Percentiles rank a stretch among this genome's conserved stretches.
These are phyloP conservation scores for Castor canadensis DNA, from an alignment of 2,113 vertebrate species.

Conservation along the genomic window DNA sequence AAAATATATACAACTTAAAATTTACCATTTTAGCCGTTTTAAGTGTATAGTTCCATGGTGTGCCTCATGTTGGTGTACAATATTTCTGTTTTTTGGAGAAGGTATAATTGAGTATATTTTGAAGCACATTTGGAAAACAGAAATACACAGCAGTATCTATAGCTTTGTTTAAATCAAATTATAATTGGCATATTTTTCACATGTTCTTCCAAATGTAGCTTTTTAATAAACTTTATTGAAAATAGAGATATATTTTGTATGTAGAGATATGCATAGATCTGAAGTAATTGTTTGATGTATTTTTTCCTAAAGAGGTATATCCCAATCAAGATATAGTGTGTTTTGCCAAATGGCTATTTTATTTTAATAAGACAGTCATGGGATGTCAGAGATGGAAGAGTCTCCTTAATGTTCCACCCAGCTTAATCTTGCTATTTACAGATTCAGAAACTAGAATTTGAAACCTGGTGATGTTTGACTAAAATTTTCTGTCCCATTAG, in stretches of 20 bases:
- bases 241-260: neutral
- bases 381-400: neutral
- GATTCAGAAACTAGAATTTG: neutral
- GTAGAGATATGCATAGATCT: neutral
- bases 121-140: neutral
- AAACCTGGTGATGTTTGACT: neutral
- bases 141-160: neutral
- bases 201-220: neutral
- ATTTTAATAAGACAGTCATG: neutral
- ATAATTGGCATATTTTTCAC: neutral
- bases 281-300: neutral
- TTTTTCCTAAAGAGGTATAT: neutral
- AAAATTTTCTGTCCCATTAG: neutral
- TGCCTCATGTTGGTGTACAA: neutral
- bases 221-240: neutral
- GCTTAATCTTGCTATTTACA: neutral
- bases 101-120: neutral
- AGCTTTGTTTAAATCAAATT: neutral
- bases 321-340: neutral
- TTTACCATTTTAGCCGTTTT: neutral
- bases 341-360: neutral
- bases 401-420: neutral
- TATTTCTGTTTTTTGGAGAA: slow-evolving; percentile 23
- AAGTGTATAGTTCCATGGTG: neutral
- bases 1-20: neutral